phyloP scores from a whole-genome alignment of 2,113 vertebrate species.

The Ploceus nigricollis region DNA sequence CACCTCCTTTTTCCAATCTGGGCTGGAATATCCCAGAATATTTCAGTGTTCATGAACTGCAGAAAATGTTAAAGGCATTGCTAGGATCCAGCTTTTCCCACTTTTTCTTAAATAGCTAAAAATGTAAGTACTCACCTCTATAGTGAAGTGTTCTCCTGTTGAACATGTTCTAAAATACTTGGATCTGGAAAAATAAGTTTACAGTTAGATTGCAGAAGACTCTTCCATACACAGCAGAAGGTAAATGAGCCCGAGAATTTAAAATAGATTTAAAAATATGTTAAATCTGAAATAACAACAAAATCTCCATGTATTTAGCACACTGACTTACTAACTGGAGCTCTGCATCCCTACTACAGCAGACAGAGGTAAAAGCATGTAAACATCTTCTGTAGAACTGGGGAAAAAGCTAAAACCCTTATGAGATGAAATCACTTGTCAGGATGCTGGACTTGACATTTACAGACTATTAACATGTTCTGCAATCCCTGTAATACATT shows the following conservation, averaged over 20 bases:
- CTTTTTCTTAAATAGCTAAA: not conserved
- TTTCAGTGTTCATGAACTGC: not conserved
- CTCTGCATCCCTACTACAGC: fast-evolving
- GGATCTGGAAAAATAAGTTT: conserved; percentile 71
- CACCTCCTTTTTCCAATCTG: not conserved
- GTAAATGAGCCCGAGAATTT: not conserved
- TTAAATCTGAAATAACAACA: not conserved
- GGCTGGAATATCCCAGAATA: not conserved
- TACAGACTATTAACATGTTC: not conserved
- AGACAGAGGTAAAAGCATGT: not conserved
- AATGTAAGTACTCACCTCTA: conserved; percentile 71
- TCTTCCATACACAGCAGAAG: not conserved
- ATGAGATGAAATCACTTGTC: not conserved
- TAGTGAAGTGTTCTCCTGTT: conserved; percentile 80
- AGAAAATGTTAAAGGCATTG: not conserved
- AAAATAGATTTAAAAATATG: not conserved
- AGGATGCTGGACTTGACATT: not conserved
- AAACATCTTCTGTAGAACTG: not conserved
- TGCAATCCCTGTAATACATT: not conserved
- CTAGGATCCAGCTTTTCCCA: not conserved
- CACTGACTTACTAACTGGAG: not conserved
- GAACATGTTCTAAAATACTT: conserved; percentile 81
- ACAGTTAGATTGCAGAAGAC: not conserved
- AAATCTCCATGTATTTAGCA: not conserved
- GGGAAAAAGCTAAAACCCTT: not conserved